Evolutionary conservation across 2,113 vertebrate species (phyloP), one percentile per base, ranked within the genome.

Genomic region (Brachionichthys hirsutus): DNA sequence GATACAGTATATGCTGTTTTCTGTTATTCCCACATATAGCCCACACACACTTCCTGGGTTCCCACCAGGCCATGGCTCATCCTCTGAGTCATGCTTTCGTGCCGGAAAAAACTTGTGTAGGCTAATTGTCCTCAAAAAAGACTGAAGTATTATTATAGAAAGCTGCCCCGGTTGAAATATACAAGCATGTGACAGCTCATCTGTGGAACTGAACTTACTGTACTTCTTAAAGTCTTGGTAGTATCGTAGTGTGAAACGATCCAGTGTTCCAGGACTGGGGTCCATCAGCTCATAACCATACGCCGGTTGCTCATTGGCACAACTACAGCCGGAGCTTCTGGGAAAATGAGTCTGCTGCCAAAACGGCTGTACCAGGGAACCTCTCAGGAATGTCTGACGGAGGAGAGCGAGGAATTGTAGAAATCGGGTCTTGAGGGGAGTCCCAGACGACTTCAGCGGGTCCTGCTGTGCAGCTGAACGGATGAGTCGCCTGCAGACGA

Each of bases 341-440:
- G 79, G 85, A 87, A 89, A 89, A 62, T 53, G 53, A 82, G 65
- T 80, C 67, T 51, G 14, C 36, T 79, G 86, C 83, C 82, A 30
- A 87, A 88, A 77, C 35, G 78, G 66, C 60, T 78, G 75, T 83
- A 82, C 81, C 56, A 3, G 57, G 81, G 85, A 81, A 85, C 81
- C 81, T 16, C 56, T 42, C 44, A 80, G 82, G 87, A 90, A 90
- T 91, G 86, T 90, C 76, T 87, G 78, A 68, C 82, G 83, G 80
- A 86, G 62, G 50, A 67, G 56, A 71, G 44, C 11, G 12, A 79
- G 69, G 83, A 83, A 76, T 87, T 85, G 78, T 61, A 76, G 6
- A 80, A 84, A 77, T 72, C 8, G 75, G 46, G 30, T 46, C 60
- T 70, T 18, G 72, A 57, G 54, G 70, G 62, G 59, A 41, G 47